Percentiles rank a stretch among this genome's conserved stretches.
These are phyloP conservation scores for Adela reaumurella DNA, from an alignment of 2,888 invertebrate genomes.

Conservation along the genomic window DNA sequence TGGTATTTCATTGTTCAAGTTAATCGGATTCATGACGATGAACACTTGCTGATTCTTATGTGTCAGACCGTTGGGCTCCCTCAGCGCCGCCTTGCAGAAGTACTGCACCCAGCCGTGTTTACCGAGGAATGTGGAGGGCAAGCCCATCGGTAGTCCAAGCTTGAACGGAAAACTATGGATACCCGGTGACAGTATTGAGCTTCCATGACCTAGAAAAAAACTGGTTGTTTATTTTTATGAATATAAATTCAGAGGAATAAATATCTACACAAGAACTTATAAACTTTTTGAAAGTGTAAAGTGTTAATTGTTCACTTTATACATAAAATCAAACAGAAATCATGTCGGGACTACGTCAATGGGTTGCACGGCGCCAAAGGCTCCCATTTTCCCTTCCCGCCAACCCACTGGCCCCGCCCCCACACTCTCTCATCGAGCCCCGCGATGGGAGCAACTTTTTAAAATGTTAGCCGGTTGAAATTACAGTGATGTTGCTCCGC, in stretches of 20 bases:
- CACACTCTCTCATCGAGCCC: too few species aligned
- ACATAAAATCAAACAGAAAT: too few species aligned
- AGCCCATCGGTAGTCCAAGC: conserved; percentile 81
- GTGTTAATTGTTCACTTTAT: too few species aligned
- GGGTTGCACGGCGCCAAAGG: too few species aligned
- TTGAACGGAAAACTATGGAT: conserved; percentile 95
- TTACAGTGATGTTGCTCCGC: too few species aligned
- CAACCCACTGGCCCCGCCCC: too few species aligned
- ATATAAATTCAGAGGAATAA: conserved; percentile 2
- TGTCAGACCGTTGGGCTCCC: conserved; percentile 84
- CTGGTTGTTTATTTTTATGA: conserved; percentile 5
- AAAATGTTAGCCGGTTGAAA: too few species aligned
- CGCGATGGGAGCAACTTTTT: too few species aligned
- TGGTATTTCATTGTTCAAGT: conserved; percentile 85
- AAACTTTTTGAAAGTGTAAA: too few species aligned
- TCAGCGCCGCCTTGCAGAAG: conserved; percentile 84
- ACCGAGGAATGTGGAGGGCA: conserved; percentile 90
- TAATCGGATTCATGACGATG: conserved; percentile 94
- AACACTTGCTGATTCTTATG: conserved; percentile 97
- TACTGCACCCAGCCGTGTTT: conserved; percentile 96
- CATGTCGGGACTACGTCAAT: too few species aligned
- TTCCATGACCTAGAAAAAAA: conserved; percentile 65
- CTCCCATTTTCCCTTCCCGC: too few species aligned
- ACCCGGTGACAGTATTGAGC: conserved; percentile 83
- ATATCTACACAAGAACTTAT: not conserved